Conservation (phyloP, 2,888 invertebrate species). For the Temnothorax rugatulus region DNA sequence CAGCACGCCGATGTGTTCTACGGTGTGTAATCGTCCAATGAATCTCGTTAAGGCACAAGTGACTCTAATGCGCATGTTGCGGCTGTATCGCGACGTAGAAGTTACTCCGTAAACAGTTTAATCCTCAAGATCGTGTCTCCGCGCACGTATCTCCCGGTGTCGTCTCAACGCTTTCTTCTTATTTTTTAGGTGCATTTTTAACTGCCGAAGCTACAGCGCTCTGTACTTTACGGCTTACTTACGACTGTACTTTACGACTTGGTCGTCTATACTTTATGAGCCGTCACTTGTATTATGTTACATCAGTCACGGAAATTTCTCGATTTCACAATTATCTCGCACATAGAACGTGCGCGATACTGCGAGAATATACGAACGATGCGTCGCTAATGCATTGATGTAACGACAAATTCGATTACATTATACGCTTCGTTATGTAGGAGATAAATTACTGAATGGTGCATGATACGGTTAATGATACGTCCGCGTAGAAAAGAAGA, state of each 20-base stretch:
- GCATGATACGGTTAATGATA: not conserved
- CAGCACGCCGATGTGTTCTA: not conserved
- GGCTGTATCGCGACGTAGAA: not conserved
- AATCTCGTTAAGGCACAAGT: slow-evolving; percentile 23
- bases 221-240: not conserved
- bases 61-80: not conserved
- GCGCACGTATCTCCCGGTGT: not conserved
- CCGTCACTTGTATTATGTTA: slow-evolving; percentile 4
- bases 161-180: not conserved
- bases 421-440: not conserved
- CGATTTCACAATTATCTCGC: not conserved
- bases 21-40: not conserved
- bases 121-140: not conserved
- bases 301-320: slow-evolving; percentile 37
- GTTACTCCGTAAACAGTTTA: slow-evolving; percentile 34
- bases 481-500: not conserved
- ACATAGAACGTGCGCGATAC: not conserved
- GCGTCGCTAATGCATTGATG: not conserved
- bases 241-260: not conserved
- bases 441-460: slow-evolving; percentile 13
- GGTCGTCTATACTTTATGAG: not conserved
- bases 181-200: not conserved
- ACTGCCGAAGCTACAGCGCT: not conserved
- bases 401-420: slow-evolving; percentile 1
- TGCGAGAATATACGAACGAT: not conserved